Evolutionary conservation across 1,140 invertebrate genomes (phyloP).

Genomic region (Scaptomyza pallida): DNA sequence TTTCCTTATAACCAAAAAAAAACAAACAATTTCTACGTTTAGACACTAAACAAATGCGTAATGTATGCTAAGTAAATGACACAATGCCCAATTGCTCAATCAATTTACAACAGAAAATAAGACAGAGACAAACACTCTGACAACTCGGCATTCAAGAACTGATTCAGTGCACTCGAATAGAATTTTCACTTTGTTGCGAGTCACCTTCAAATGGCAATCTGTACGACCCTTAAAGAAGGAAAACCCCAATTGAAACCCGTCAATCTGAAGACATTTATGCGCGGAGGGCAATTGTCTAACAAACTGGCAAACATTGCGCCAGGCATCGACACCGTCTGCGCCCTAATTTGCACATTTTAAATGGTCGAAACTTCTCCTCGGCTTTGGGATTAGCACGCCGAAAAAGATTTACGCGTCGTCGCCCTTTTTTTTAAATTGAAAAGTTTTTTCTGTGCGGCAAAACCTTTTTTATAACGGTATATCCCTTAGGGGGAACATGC

Average conservation of each 20-base stretch:
- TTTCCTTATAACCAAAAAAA: too few relatives aligned
- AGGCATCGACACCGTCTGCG: conserved; percentile 42
- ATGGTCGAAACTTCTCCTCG: conserved; percentile 48
- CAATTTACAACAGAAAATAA: conserved; percentile 14
- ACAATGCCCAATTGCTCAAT: conserved; percentile 38
- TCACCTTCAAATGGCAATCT: conserved; percentile 24
- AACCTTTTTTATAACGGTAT: too few relatives aligned
- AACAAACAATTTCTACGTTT: neutral
- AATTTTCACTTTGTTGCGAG: conserved; percentile 3
- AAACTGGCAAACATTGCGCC: conserved; percentile 70
- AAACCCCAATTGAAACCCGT: conserved; percentile 33
- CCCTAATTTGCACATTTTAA: conserved; percentile 82
- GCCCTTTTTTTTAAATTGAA: conserved; percentile 76
- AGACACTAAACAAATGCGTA: neutral
- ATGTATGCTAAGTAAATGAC: conserved; percentile 28
- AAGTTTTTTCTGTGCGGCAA: conserved; percentile 59
- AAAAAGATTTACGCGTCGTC: conserved; percentile 74
- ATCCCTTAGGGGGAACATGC: conserved; percentile 9
- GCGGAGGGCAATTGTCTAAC: conserved; percentile 69
- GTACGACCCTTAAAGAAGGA: conserved; percentile 1
- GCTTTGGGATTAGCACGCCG: conserved; percentile 61
- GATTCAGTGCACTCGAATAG: conserved; percentile 20
- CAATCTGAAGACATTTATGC: conserved; percentile 50
- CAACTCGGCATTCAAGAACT: conserved; percentile 1
- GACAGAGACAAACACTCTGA: neutral